Base-by-base conservation (phyloP, 1,140 invertebrate species). In the Rhyacophila brunnea region DNA sequence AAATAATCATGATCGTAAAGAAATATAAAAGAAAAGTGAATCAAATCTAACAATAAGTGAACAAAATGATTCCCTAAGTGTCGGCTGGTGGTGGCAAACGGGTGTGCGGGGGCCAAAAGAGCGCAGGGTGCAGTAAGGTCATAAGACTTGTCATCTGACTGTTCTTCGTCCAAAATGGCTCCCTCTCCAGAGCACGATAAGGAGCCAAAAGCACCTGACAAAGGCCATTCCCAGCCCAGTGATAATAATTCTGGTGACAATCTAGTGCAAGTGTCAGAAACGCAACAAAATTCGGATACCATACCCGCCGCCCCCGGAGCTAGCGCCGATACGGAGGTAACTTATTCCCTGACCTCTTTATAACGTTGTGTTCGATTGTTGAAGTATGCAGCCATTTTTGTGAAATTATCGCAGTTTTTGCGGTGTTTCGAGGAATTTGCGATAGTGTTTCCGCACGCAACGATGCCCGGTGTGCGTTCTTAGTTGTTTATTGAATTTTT, bases 131-230 rank as follows among this genome's bases (percentile, higher is more conserved):
- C 72, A 67, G 62, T 69, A 73, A 72, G 75, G 75, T 77, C 75
- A 73, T 74, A 78, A 73, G 75, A 78, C 74, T 75, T 75, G 76
- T 77, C 74, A 77, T 77, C 74, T 77, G 73, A 75, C 71, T 77
- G 70, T 71, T 74, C 70, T 75, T 77, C 78, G 70, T 75, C 78
- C 75, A 85, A 85, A 74, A 86, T 87, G 84, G 84, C 83, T 80
- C 83, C 84, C 80, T 82, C 83, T 75, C 84, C 84, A 72, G 83
- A 85, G 71, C 81, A 86, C 76, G 82, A 85, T 76, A 84, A 83
- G 75, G 82, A 85, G 78, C 83, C 84, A 44, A 83, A 85, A 74
- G 82, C 84, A 62, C 83, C 83, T 67, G 83, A 86, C 77, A 84
- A 85, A 81, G 43, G 53, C 53, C 53, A 35, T 44, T 49, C 45